phyloP scores from a whole-genome alignment of 2,888 invertebrate species.

The Drosophila hamatofila region DNA sequence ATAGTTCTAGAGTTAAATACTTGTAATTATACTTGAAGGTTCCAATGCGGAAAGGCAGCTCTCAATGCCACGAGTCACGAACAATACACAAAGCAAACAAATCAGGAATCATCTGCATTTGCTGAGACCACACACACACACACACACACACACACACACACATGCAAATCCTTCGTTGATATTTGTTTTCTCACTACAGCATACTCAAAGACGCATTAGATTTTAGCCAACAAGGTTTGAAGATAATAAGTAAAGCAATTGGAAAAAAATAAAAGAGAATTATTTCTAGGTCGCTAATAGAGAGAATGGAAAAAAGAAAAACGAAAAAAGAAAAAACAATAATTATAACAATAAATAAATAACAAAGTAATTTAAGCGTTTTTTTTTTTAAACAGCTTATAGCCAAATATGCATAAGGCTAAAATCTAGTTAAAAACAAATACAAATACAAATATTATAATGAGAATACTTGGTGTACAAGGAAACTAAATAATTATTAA shows the following conservation, averaged over 20 bases:
- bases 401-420: conserved; percentile 68
- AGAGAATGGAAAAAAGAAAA: conserved; percentile 14
- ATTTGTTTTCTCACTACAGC: conserved; percentile 43
- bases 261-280: conserved; percentile 20
- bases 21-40: conserved; percentile 21
- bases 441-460: conserved; percentile 26
- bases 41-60: conserved; percentile 8
- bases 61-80: conserved; percentile 36
- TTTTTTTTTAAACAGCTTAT: conserved; percentile 74
- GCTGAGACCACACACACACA: conserved; percentile 10
- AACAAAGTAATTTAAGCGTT: conserved; percentile 68
- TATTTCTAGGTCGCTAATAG: conserved; percentile 48
- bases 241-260: conserved; percentile 37
- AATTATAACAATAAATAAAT: conserved; percentile 52
- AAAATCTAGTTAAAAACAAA: conserved; percentile 51
- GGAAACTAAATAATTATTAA: conserved; percentile 34
- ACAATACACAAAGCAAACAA: not conserved
- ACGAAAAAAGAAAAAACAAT: conserved; percentile 41
- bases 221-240: conserved; percentile 59
- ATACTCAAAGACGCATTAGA: conserved; percentile 80
- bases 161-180: not conserved
- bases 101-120: conserved; percentile 10
- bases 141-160: conserved; percentile 8
- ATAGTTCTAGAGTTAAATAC: conserved; percentile 37
- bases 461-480: conserved; percentile 37